Evolutionary conservation across 2,797 vertebrate genomes (phyloP).

Genomic region (Bothrops alternatus): DNA sequence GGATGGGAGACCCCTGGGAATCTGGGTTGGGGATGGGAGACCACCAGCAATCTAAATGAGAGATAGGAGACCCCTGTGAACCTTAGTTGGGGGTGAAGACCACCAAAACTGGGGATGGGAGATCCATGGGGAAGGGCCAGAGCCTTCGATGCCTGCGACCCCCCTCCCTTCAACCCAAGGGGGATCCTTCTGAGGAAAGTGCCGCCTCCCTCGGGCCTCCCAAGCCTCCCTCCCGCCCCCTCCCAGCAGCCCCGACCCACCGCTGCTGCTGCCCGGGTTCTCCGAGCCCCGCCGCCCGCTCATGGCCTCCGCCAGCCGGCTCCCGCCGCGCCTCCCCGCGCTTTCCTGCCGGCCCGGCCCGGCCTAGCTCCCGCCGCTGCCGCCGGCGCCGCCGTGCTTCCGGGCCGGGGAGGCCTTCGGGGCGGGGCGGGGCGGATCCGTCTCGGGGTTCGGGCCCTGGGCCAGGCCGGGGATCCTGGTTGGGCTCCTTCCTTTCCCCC

Average conservation of each 20-base stretch:
- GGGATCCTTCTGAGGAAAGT: neutral
- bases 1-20: too few species aligned
- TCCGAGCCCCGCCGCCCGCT: neutral
- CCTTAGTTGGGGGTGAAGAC: neutral
- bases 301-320: neutral
- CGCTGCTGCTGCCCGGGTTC: neutral
- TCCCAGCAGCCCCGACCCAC: neutral
- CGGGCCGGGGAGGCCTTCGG: neutral
- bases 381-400: neutral
- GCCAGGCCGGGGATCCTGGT: neutral
- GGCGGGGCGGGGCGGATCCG: neutral
- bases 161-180: neutral
- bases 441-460: neutral
- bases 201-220: neutral
- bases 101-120: too few species aligned
- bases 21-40: too few species aligned
- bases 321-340: neutral
- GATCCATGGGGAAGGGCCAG: neutral
- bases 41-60: too few species aligned
- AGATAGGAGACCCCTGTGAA: too few species aligned
- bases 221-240: neutral
- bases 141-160: neutral
- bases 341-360: neutral
- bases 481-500: neutral
- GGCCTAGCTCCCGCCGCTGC: neutral